Percentiles rank a stretch among this genome's conserved stretches.
phyloP scores from a whole-genome alignment of 1,140 invertebrate species.

The Sipha flava region DNA sequence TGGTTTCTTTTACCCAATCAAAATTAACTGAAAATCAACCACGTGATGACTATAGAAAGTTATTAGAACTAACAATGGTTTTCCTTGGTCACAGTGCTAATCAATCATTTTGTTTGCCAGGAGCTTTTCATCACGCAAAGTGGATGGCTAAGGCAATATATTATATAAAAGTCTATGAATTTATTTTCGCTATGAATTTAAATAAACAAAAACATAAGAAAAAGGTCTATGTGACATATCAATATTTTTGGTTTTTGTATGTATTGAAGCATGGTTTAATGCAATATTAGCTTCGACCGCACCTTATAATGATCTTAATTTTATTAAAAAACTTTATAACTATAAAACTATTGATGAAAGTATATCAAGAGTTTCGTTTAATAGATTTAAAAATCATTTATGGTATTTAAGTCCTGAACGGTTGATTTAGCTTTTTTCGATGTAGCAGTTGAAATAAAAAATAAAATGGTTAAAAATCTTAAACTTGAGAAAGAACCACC shows the following conservation, averaged over 20 bases:
- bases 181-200: neutral
- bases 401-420: neutral
- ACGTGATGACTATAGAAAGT: neutral
- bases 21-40: neutral
- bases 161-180: neutral
- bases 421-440: neutral
- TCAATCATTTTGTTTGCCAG: neutral
- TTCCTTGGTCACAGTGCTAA: neutral
- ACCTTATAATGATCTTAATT: neutral
- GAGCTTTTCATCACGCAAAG: neutral
- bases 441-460: neutral
- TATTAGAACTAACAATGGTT: neutral
- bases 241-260: neutral
- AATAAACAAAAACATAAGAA: neutral
- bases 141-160: neutral
- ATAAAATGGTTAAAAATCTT: neutral
- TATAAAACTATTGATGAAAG: neutral
- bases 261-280: neutral
- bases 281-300: neutral
- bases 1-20: neutral
- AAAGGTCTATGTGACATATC: neutral
- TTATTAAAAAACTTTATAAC: neutral
- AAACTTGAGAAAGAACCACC: neutral
- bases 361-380: neutral
- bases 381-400: neutral